A percentile compares a stretch with the other conserved stretches of the same genome.
Evolutionary conservation across 1,140 invertebrate genomes (phyloP).

Genomic region (Macrobrachium rosenbergii): DNA sequence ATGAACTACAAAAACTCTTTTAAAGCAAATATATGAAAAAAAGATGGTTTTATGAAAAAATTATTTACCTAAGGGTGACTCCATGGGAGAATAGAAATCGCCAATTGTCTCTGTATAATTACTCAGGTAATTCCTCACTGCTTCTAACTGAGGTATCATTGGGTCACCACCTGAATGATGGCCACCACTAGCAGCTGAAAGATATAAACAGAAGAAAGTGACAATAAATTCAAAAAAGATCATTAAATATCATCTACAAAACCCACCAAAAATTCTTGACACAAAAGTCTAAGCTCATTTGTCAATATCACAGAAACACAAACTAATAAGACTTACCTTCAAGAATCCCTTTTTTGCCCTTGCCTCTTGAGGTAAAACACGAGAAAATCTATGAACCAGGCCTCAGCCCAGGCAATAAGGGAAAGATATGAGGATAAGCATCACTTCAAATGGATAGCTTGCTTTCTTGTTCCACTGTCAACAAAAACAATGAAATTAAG

Average conservation of each 20-base stretch:
- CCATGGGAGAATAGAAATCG: slow-evolving; percentile 80
- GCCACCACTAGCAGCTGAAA: slow-evolving; percentile 34
- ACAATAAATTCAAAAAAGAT: background rate
- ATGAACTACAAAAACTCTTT: background rate
- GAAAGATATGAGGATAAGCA: slow-evolving; percentile 84
- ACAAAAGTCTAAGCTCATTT: too few species aligned
- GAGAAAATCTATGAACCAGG: slow-evolving; percentile 88
- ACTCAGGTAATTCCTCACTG: slow-evolving; percentile 63
- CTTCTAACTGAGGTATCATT: slow-evolving; percentile 63
- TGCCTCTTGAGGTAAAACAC: slow-evolving; percentile 83
- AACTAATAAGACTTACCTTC: slow-evolving; percentile 69
- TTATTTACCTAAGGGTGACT: slow-evolving; percentile 72
- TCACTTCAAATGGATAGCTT: slow-evolving; percentile 84
- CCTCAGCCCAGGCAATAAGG: slow-evolving; percentile 87
- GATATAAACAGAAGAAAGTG: background rate
- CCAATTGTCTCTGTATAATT: slow-evolving; percentile 74
- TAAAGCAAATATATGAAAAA: background rate
- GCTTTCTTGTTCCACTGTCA: slow-evolving; percentile 79
- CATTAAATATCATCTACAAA: background rate
- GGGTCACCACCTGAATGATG: slow-evolving; percentile 53
- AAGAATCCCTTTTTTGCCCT: slow-evolving; percentile 76
- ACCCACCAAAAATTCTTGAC: too few species aligned
- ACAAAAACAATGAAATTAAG: slow-evolving; percentile 36
- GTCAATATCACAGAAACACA: background rate
- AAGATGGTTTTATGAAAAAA: too few species aligned